A percentile compares a stretch with the other conserved stretches of the same genome.
phyloP scores from a whole-genome alignment of 2,797 vertebrate species.

The Periparus ater region DNA sequence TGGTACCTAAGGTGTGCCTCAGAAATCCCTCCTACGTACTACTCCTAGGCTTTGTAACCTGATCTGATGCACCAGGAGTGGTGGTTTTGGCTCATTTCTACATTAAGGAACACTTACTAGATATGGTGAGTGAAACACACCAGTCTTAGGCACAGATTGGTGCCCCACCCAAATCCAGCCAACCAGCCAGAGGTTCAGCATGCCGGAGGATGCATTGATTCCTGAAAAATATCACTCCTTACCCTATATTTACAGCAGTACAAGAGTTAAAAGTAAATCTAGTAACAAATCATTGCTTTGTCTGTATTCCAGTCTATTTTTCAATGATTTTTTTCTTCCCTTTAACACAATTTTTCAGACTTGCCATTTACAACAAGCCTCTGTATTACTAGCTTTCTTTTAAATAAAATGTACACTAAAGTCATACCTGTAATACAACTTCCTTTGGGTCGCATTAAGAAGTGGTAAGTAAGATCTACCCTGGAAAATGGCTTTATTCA shows the following conservation, averaged over 20 bases:
- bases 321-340: neutral
- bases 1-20: neutral
- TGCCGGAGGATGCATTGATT: neutral
- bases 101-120: neutral
- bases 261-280: neutral
- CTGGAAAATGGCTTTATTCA: neutral
- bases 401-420: neutral
- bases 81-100: neutral
- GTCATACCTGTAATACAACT: neutral
- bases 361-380: neutral
- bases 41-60: neutral
- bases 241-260: neutral
- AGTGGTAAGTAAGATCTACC: neutral
- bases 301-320: neutral
- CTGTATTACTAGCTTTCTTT: neutral
- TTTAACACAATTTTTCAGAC: neutral
- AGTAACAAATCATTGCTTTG: neutral
- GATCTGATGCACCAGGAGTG: rapidly evolving
- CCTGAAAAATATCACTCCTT: neutral
- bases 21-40: neutral
- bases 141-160: neutral
- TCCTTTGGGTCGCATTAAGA: neutral
- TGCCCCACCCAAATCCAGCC: neutral
- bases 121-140: neutral
- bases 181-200: neutral